Evolutionary conservation across 1,140 invertebrate genomes (phyloP).

Genomic region (Apolygus lucorum): DNA sequence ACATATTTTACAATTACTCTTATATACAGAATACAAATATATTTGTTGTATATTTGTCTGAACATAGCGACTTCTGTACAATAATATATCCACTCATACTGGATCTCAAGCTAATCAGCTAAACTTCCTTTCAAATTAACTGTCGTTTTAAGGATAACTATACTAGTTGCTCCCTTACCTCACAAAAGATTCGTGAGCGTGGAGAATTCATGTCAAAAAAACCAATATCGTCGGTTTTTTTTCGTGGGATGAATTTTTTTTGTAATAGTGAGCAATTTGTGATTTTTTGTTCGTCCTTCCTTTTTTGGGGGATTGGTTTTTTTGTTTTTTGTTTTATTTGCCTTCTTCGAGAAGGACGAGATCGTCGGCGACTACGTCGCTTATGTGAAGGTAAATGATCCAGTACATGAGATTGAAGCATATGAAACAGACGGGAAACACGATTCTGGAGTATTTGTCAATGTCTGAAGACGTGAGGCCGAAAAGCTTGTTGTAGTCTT

Average conservation of each 20-base stretch:
- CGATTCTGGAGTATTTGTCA: conserved; percentile 50
- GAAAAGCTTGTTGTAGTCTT: conserved; percentile 44
- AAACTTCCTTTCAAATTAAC: not conserved
- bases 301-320: conserved; percentile 1
- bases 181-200: not conserved
- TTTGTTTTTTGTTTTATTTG: conserved; percentile 27
- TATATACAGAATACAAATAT: not conserved
- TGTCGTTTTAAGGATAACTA: not conserved
- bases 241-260: not conserved
- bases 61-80: not conserved
- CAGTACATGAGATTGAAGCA: conserved; percentile 54
- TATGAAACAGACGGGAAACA: conserved; percentile 51
- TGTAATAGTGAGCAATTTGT: not conserved
- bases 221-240: not conserved
- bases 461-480: conserved; percentile 49
- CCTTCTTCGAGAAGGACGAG: conserved; percentile 38
- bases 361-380: conserved; percentile 44
- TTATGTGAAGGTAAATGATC: conserved; percentile 53
- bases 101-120: not conserved
- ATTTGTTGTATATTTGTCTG: not conserved
- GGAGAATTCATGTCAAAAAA: not conserved
- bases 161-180: conserved; percentile 4
- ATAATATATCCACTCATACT: not conserved
- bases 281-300: not conserved
- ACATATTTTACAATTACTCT: not conserved